These are phyloP conservation scores for Cyrtonyx montezumae DNA, from an alignment of 2,113 vertebrate species.

Conservation along the genomic window DNA sequence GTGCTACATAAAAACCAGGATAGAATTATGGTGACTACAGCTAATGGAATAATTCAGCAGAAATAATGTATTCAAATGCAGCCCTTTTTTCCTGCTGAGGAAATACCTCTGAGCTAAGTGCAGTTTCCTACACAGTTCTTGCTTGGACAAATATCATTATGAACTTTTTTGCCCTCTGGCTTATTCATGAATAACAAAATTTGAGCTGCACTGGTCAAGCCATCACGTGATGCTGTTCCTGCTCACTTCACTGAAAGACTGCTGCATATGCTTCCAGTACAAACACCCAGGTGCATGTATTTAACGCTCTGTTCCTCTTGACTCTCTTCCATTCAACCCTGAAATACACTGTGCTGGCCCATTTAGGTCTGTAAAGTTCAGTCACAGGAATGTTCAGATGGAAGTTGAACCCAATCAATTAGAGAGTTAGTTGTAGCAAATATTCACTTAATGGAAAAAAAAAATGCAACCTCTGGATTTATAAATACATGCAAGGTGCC, in stretches of 20 bases:
- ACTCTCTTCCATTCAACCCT: not conserved
- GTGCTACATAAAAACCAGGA: constrained; percentile 5
- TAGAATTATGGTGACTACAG: constrained; percentile 19
- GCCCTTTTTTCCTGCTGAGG: not conserved
- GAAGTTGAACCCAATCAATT: not conserved
- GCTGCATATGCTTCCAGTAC: not conserved
- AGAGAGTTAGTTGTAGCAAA: not conserved
- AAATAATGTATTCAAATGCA: constrained; percentile 49
- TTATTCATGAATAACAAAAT: constrained; percentile 33
- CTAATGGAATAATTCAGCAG: constrained; percentile 37
- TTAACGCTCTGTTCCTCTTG: not conserved
- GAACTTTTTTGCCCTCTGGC: not conserved
- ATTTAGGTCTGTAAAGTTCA: not conserved
- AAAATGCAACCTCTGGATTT: not conserved
- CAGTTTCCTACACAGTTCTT: not conserved
- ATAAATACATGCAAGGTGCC: not conserved
- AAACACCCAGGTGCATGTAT: not conserved
- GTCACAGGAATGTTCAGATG: not conserved
- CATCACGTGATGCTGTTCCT: not conserved
- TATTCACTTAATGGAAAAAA: not conserved
- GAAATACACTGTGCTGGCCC: not conserved
- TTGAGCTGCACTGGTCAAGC: not conserved
- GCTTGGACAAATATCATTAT: not conserved
- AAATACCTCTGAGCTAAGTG: constrained; percentile 5
- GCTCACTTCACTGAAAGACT: not conserved